These are phyloP conservation scores for Cyclophora albipunctata DNA, from an alignment of 2,888 invertebrate genomes.

Conservation along the genomic window DNA sequence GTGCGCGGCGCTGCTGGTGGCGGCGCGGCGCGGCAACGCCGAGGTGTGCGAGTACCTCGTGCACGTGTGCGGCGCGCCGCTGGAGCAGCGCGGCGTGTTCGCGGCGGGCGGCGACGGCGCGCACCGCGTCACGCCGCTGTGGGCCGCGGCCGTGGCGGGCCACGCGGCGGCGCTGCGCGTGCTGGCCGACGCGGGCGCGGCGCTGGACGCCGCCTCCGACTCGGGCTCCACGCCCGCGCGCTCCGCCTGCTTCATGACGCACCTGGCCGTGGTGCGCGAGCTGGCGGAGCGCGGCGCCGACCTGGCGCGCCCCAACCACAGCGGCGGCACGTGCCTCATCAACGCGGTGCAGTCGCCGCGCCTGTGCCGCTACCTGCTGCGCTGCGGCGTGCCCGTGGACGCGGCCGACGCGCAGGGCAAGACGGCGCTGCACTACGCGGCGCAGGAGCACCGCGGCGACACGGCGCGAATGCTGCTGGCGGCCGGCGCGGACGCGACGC, in stretches of 20 bases:
- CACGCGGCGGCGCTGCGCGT: slow-evolving; percentile 84
- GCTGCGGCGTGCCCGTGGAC: slow-evolving; percentile 87
- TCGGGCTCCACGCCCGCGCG: slow-evolving; percentile 92
- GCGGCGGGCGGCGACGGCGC: slow-evolving; percentile 81
- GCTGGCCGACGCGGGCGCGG: slow-evolving; percentile 86
- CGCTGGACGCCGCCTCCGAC: slow-evolving; percentile 91
- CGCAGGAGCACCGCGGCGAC: slow-evolving; percentile 83
- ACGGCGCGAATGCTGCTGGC: slow-evolving; percentile 87
- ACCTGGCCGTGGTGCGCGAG: slow-evolving; percentile 84
- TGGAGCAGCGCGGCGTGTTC: slow-evolving; percentile 90
- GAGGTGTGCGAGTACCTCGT: slow-evolving; percentile 91
- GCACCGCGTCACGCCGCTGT: slow-evolving; percentile 90
- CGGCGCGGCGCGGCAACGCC: slow-evolving; percentile 85
- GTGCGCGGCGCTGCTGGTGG: slow-evolving; percentile 88
- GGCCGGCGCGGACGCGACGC: slow-evolving; percentile 85
- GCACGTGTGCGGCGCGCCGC: slow-evolving; percentile 85
- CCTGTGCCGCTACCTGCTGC: slow-evolving; percentile 86
- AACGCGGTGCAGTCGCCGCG: slow-evolving; percentile 92
- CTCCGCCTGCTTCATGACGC: slow-evolving; percentile 95
- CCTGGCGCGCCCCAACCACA: slow-evolving; percentile 88
- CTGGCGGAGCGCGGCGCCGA: slow-evolving; percentile 88
- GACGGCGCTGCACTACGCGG: slow-evolving; percentile 95
- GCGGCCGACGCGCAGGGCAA: slow-evolving; percentile 92
- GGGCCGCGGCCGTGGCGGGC: slow-evolving; percentile 94
- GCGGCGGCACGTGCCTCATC: slow-evolving; percentile 94